Percentiles rank a stretch among this genome's conserved stretches.
Evolutionary conservation across 2,113 vertebrate genomes (phyloP).

Genomic region (Coturnix japonica): DNA sequence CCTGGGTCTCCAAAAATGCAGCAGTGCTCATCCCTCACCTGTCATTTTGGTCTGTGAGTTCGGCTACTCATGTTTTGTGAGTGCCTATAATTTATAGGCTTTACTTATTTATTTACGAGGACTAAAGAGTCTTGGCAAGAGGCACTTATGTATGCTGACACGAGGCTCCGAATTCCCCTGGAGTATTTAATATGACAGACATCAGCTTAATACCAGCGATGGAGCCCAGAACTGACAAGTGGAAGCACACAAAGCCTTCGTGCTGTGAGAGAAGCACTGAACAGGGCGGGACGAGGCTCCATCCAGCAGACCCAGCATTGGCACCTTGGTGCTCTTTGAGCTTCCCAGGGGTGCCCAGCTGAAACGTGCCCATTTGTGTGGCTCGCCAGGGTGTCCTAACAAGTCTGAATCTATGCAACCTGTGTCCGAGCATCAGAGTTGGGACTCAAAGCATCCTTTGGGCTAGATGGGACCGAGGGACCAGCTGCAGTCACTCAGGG

Average conservation of each 20-base stretch:
- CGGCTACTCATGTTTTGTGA: neutral
- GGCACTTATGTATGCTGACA: neutral
- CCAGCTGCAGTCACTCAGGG: neutral
- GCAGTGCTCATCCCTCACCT: neutral
- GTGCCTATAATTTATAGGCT: neutral
- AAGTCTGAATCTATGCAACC: neutral
- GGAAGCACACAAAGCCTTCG: neutral
- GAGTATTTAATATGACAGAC: neutral
- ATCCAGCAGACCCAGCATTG: neutral
- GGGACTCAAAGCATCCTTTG: too few species aligned
- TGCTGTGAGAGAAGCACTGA: neutral
- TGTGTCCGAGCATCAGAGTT: neutral
- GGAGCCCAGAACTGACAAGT: neutral
- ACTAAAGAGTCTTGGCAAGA: neutral
- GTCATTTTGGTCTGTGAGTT: neutral
- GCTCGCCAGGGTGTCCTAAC: neutral
- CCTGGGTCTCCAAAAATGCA: neutral
- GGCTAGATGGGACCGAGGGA: neutral
- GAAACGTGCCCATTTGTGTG: neutral
- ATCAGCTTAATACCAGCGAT: neutral
- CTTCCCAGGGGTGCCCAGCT: neutral
- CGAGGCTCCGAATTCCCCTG: neutral
- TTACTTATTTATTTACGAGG: conserved; percentile 2
- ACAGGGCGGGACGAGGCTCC: neutral
- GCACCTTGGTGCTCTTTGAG: neutral